Evolutionary conservation across 2,113 vertebrate genomes (phyloP), one percentile per base, ranked within the genome.

Genomic region (Pithys albifrons): DNA sequence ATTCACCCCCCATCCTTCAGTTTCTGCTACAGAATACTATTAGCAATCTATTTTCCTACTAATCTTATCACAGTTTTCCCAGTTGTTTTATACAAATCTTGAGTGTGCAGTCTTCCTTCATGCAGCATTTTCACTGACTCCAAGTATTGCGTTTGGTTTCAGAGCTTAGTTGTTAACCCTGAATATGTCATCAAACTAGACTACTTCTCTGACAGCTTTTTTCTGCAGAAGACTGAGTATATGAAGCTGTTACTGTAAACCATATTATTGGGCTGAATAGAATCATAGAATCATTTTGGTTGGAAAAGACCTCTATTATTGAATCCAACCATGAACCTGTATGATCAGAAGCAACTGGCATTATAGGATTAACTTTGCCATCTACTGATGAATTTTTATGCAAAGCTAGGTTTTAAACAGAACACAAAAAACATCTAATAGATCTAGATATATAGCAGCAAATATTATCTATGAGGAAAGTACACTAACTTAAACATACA

Each of bases 391-490:
- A 74, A 25, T 14, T 52, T 76, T 58, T 49, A 19, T 10, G 33
- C 45, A 75, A 82, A 85, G 45, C 5, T 54, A 58, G 10, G 12
- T 89, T 94, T 86, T 54, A 57, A 78, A 66, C 1, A 65, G 49
- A 75, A 43, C 28, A 59, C 33, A 22, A 45, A 54, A 85, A 15
- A 1, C 8, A 48, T 0, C 0, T 31, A 39, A 22, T 11, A 85
- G 14, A 64, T 58, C 18, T 39, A 77, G 20, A 75, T 23, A 55
- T 2, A 69, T 3, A 41, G n/a, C 45, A 82, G 16, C 77, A 79
- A 85, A 90, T 8, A 57, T 3, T 19, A 35, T 13, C 31, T 46
- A 8, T n/a, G 58, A 78, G 19, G 17, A 59, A 6, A 83, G 11
- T 33, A 61, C 13, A 23, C 61, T 61, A 51, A 65, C 69, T 76